Percentiles rank a stretch among this genome's conserved stretches.
phyloP scores from a whole-genome alignment of 2,797 vertebrate species.

The Enteromius trimaculatus region DNA sequence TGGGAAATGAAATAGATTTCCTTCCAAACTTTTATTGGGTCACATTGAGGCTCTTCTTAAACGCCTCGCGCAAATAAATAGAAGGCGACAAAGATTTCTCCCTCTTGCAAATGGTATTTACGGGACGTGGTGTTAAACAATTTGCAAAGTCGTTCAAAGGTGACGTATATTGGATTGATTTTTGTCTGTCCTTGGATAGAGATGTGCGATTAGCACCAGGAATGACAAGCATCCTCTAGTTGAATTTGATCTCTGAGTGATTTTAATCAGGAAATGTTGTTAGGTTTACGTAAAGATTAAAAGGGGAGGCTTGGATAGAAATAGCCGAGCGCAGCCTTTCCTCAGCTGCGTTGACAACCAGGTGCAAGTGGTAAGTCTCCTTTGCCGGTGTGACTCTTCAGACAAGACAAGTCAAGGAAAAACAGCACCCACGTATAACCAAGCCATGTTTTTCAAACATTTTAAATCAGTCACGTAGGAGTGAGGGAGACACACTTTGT shows the following conservation, averaged over 20 bases:
- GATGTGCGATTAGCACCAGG: conserved; percentile 41
- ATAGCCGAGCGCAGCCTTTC: not conserved
- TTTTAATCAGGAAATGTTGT: conserved; percentile 58
- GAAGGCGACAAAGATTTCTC: conserved; percentile 41
- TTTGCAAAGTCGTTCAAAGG: conserved; percentile 49
- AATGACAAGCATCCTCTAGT: conserved; percentile 46
- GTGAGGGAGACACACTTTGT: not conserved
- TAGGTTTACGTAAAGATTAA: conserved; percentile 48
- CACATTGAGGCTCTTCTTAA: conserved; percentile 38
- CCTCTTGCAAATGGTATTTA: conserved; percentile 42
- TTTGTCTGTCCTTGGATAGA: conserved; percentile 55
- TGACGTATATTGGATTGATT: conserved; percentile 52
- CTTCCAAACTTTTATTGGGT: conserved; percentile 37
- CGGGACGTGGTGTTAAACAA: conserved; percentile 41
- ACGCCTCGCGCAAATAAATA: conserved; percentile 37
- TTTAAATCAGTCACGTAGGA: not conserved
- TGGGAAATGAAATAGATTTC: conserved; percentile 25
- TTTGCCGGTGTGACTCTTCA: conserved; percentile 5
- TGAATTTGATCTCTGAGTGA: conserved; percentile 48
- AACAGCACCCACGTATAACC: not conserved
- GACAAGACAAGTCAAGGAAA: conserved; percentile 20
- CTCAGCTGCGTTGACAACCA: not conserved
- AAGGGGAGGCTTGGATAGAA: conserved; percentile 31
- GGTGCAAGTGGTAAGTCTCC: conserved; percentile 1
- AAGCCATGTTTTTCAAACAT: not conserved